Evolutionary conservation across 2,888 invertebrate species (phyloP).

Genomic region (Epinotia bilunana): DNA sequence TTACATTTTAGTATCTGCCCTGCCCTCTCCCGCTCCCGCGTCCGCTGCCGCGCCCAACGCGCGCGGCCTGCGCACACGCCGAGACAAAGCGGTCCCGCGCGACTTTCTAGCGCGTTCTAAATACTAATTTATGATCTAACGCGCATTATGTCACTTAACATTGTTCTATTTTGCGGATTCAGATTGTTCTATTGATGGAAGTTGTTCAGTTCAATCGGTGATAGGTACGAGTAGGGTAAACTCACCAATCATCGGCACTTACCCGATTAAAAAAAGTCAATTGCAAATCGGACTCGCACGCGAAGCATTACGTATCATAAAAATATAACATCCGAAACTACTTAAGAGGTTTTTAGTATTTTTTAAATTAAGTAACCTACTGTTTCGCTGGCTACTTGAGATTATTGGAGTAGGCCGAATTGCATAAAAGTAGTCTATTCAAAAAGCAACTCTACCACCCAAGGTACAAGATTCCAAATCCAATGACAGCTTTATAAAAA

Average conservation of each 20-base stretch:
- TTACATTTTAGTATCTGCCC: too few relatives aligned
- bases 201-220: neutral
- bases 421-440: too few relatives aligned
- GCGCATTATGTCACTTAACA: conserved; percentile 38
- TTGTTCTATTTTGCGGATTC: conserved; percentile 26
- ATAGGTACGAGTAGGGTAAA: neutral
- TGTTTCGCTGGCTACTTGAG: too few relatives aligned
- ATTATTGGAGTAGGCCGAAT: too few relatives aligned
- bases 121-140: conserved; percentile 40
- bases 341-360: too few relatives aligned
- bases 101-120: conserved; percentile 36
- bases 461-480: too few relatives aligned
- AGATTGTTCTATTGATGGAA: conserved; percentile 10
- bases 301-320: neutral
- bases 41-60: conserved; percentile 3
- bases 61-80: conserved; percentile 7
- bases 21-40: neutral
- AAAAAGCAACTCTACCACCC: too few relatives aligned
- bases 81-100: conserved; percentile 19
- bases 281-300: neutral
- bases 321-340: neutral
- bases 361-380: too few relatives aligned
- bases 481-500: too few relatives aligned
- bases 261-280: neutral
- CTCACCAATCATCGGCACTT: neutral